phyloP scores from a whole-genome alignment of 2,888 invertebrate genomes.

The Sminthurides aquaticus region DNA sequence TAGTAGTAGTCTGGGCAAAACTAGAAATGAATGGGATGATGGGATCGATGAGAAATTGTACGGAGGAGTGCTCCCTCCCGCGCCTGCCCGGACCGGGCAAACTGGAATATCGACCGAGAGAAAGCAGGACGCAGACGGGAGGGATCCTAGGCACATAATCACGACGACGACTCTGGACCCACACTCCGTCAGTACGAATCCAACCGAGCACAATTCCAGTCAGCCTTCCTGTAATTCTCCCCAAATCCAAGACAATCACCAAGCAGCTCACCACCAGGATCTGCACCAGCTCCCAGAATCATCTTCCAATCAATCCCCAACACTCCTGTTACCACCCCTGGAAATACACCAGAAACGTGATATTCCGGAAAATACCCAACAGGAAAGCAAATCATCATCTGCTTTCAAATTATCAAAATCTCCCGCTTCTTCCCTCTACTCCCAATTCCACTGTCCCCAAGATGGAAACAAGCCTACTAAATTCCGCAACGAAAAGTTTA shows the following conservation, averaged over 20 bases:
- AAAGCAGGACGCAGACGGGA: slow-evolving; percentile 19
- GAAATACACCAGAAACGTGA: background rate
- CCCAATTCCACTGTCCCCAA: background rate
- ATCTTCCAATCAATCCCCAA: background rate
- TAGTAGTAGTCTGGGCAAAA: slow-evolving; percentile 5
- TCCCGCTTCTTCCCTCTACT: background rate
- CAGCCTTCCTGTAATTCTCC: background rate
- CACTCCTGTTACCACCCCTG: background rate
- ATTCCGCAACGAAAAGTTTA: background rate
- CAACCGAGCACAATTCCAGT: background rate
- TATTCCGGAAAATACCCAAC: background rate
- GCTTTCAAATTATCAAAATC: background rate
- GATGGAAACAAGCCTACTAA: background rate
- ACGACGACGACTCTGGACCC: slow-evolving; percentile 3
- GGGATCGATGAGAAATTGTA: slow-evolving; percentile 21
- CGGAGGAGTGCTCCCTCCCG: background rate
- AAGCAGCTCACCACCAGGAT: background rate
- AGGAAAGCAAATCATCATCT: background rate
- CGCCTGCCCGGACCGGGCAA: slow-evolving; percentile 41
- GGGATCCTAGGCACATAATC: slow-evolving; percentile 6
- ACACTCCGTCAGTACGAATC: background rate
- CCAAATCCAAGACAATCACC: background rate
- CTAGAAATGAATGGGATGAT: slow-evolving; percentile 15
- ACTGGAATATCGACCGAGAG: slow-evolving; percentile 42
- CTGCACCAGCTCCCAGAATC: background rate